Evolutionary conservation across 2,113 vertebrate genomes (phyloP).

Genomic region (Hyaena hyaena): DNA sequence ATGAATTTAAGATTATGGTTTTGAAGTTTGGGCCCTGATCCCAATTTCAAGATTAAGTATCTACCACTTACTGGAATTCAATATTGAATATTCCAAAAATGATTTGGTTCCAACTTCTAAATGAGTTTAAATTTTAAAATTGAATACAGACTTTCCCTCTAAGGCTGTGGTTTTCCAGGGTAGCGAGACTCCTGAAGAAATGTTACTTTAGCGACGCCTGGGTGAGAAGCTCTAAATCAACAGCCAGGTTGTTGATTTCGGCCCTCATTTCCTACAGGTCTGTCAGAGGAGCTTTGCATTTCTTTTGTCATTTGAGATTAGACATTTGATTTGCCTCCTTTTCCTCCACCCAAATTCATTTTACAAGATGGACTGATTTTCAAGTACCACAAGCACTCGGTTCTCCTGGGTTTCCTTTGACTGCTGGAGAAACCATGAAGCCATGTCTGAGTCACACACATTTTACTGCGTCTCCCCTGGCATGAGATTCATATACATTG

Average conservation of each 20-base stretch:
- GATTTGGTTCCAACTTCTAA: background rate
- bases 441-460: constrained; percentile 60
- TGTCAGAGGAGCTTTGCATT: background rate
- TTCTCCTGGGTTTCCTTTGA: constrained; percentile 51
- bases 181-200: constrained; percentile 9
- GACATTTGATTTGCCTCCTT: constrained; percentile 36
- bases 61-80: constrained; percentile 36
- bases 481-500: constrained; percentile 65
- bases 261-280: constrained; percentile 36
- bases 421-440: constrained; percentile 37
- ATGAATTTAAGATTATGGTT: background rate
- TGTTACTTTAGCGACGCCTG: background rate
- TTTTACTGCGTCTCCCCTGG: constrained; percentile 77
- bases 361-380: constrained; percentile 25
- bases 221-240: background rate
- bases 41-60: constrained; percentile 13
- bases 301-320: constrained; percentile 53
- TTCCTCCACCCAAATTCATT: constrained; percentile 20
- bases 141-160: background rate
- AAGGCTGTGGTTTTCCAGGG: background rate
- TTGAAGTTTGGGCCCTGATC: constrained; percentile 22
- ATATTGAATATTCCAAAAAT: constrained; percentile 27
- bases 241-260: background rate
- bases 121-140: constrained; percentile 49
- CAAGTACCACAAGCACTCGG: background rate